phyloP scores from a whole-genome alignment of 2,113 vertebrate species.

The Hypanus sabinus region DNA sequence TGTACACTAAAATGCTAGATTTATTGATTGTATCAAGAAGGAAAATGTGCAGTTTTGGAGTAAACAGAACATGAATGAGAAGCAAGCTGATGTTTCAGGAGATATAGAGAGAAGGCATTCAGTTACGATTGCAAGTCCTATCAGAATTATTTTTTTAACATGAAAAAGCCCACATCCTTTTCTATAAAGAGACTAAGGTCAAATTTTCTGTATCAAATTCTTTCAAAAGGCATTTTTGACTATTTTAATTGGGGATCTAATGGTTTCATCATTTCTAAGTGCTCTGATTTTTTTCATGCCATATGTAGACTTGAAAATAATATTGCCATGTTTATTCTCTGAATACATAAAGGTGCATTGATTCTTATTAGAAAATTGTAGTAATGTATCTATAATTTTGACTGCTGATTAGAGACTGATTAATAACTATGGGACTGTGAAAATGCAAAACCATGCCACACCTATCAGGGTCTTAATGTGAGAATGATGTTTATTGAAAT shows the following conservation, averaged over 20 bases:
- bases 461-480: background rate
- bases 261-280: background rate
- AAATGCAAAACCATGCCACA: background rate
- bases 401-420: background rate
- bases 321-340: background rate
- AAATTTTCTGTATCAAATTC: background rate
- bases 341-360: background rate
- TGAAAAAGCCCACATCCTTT: background rate
- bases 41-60: background rate
- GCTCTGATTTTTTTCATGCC: background rate
- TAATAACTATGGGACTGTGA: background rate
- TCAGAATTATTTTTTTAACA: background rate
- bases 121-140: background rate
- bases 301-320: background rate
- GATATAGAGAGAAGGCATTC: background rate
- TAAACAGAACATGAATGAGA: background rate
- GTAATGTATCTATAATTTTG: conserved; percentile 13
- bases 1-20: background rate
- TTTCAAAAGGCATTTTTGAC: background rate
- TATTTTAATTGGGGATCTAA: conserved; percentile 12
- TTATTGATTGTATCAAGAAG: background rate
- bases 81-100: background rate
- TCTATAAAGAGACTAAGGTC: background rate
- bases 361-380: background rate
- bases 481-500: background rate